A percentile compares a stretch with the other conserved stretches of the same genome.
Evolutionary conservation across 2,797 vertebrate genomes (phyloP).

Genomic region (Ptychadena robeensis): DNA sequence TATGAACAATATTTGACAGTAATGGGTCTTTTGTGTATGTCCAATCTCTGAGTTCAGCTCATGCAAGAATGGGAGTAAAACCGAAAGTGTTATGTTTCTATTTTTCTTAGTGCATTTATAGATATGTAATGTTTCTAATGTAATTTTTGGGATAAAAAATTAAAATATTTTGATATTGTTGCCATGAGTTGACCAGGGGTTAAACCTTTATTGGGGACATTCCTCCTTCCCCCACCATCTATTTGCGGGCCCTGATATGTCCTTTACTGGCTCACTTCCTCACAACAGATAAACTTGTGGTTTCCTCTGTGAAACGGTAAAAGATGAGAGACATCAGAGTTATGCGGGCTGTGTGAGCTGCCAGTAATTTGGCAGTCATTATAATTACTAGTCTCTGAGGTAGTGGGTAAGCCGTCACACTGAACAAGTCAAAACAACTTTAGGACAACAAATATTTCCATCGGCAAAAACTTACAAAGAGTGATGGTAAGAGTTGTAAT

Average conservation of each 20-base stretch:
- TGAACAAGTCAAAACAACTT: not conserved
- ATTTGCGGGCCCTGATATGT: not conserved
- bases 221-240: not conserved
- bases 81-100: not conserved
- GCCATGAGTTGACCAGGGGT: not conserved
- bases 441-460: not conserved
- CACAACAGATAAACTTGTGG: slow-evolving; percentile 51
- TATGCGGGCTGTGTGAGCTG: not conserved
- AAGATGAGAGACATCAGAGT: slow-evolving; percentile 9
- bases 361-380: not conserved
- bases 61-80: too few relatives aligned
- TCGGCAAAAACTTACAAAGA: not conserved
- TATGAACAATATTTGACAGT: too few relatives aligned
- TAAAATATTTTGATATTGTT: not conserved
- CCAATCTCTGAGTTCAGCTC: too few relatives aligned
- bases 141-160: not conserved
- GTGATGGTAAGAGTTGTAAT: not conserved
- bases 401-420: not conserved
- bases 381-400: not conserved
- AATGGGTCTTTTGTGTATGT: too few relatives aligned
- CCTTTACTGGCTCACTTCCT: slow-evolving; percentile 45
- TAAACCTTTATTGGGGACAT: slow-evolving; percentile 2
- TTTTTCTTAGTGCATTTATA: not conserved
- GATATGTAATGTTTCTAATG: not conserved
- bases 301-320: slow-evolving; percentile 58